Evolutionary conservation across 2,113 vertebrate genomes (phyloP).

Genomic region (Ramphastos sulfuratus): DNA sequence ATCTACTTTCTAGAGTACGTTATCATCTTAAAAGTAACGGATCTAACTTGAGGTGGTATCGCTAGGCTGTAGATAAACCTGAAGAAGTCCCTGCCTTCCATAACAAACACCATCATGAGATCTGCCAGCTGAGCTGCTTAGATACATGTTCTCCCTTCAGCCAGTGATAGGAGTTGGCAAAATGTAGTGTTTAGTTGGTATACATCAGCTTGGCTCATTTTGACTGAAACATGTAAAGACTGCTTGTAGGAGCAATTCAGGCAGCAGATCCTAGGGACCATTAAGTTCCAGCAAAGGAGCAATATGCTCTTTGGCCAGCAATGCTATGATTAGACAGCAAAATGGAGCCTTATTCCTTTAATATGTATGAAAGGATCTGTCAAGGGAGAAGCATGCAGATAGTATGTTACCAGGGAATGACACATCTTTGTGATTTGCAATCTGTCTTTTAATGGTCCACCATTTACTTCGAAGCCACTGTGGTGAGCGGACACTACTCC

Average conservation of each 20-base stretch:
- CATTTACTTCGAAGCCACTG: constrained; percentile 99
- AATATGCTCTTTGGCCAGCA: background rate
- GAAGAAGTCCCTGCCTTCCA: constrained; percentile 32
- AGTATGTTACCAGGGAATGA: constrained; percentile 87
- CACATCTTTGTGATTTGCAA: constrained; percentile 97
- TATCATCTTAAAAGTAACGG: background rate
- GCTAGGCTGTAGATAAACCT: background rate
- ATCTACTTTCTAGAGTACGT: background rate
- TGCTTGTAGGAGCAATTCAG: background rate
- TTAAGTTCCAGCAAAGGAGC: background rate
- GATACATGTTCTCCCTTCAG: background rate
- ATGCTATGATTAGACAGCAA: background rate
- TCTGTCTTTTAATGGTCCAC: constrained; percentile 99
- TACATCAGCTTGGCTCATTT: background rate
- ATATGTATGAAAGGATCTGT: background rate
- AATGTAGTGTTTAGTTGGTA: background rate
- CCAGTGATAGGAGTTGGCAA: background rate
- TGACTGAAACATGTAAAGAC: background rate
- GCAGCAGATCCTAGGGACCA: background rate
- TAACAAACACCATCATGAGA: background rate
- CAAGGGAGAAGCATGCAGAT: background rate
- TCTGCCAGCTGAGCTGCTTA: constrained; percentile 17
- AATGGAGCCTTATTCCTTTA: background rate
- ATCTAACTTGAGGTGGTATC: background rate
- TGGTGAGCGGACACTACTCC: constrained; percentile 97